These are phyloP conservation scores for Musca vetustissima DNA, from an alignment of 1,140 invertebrate species.

Conservation along the genomic window DNA sequence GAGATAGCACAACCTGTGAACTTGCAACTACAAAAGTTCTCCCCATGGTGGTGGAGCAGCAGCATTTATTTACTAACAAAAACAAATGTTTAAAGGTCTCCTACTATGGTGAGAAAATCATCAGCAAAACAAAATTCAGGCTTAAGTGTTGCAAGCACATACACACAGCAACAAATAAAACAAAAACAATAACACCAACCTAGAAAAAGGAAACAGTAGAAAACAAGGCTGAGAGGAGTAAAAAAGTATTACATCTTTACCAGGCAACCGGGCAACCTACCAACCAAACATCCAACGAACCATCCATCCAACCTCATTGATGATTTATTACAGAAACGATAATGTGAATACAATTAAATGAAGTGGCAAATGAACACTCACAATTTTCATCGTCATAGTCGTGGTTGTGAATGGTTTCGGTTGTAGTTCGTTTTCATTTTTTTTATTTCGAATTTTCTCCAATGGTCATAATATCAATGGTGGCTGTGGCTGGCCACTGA, in stretches of 20 bases:
- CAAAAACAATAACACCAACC: too few relatives aligned
- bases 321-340: conserved; percentile 23
- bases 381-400: conserved; percentile 27
- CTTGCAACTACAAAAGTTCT: background rate
- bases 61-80: conserved; percentile 2
- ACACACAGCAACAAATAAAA: too few relatives aligned
- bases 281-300: too few relatives aligned
- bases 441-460: background rate
- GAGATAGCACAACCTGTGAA: conserved; percentile 9
- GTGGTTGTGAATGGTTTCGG: background rate
- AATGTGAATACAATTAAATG: conserved; percentile 38
- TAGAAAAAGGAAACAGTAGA: background rate
- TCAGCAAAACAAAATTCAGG: background rate
- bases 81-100: background rate
- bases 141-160: background rate
- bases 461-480: background rate
- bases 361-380: conserved; percentile 54
- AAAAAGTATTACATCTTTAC: background rate
- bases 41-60: too few relatives aligned
- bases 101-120: conserved; percentile 5
- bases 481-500: background rate
- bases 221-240: background rate
- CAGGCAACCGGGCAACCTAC: too few relatives aligned
- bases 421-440: background rate
- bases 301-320: background rate